Evolutionary conservation across 2,113 vertebrate species (phyloP).

Genomic region (Emydura subglobosa): DNA sequence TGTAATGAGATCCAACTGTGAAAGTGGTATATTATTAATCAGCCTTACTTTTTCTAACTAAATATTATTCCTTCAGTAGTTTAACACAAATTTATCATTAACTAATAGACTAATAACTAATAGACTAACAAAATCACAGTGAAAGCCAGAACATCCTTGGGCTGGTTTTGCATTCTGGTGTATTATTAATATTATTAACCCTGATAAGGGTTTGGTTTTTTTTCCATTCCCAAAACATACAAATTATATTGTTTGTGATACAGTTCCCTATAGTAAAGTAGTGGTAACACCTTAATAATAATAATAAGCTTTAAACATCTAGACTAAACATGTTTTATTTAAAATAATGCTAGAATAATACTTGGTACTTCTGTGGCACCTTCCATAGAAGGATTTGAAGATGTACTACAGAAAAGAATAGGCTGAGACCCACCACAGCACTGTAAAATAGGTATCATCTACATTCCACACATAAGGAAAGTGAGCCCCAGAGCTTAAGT

Average conservation of each 20-base stretch:
- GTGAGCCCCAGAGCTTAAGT: background rate
- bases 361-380: background rate
- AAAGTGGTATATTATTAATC: background rate
- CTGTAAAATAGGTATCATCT: background rate
- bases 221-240: background rate
- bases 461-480: background rate
- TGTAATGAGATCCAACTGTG: background rate
- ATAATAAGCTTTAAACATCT: too few relatives aligned
- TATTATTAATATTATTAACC: background rate
- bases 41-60: background rate
- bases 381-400: background rate
- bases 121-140: rapidly evolving
- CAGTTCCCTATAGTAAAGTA: background rate
- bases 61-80: background rate
- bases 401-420: background rate
- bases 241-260: rapidly evolving
- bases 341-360: background rate
- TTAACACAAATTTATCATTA: background rate
- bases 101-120: background rate
- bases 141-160: background rate
- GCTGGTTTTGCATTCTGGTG: background rate
- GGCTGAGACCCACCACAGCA: background rate
- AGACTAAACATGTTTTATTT: rapidly evolving
- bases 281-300: too few relatives aligned
- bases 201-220: background rate